These are phyloP conservation scores for Drosophila siamana DNA, from an alignment of 2,888 invertebrate species.

Conservation along the genomic window DNA sequence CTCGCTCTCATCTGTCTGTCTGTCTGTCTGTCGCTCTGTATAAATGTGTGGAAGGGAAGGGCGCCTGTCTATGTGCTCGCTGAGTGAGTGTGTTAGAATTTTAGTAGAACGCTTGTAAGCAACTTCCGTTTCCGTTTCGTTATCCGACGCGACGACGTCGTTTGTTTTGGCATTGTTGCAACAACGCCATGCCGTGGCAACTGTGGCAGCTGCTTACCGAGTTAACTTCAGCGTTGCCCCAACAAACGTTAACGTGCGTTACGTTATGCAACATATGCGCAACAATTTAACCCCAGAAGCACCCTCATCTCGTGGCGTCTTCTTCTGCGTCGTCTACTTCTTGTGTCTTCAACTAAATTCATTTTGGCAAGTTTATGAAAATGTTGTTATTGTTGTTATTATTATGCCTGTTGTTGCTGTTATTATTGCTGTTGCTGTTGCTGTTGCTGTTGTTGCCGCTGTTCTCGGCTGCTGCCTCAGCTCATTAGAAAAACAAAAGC, in stretches of 20 bases:
- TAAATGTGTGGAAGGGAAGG: neutral
- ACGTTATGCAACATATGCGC: slow-evolving; percentile 71
- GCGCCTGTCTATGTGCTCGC: slow-evolving; percentile 10
- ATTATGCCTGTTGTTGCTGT: slow-evolving; percentile 33
- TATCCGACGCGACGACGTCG: slow-evolving; percentile 59
- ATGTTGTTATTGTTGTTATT: slow-evolving; percentile 42
- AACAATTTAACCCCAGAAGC: slow-evolving; percentile 42
- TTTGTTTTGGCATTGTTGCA: slow-evolving; percentile 50
- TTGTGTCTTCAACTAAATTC: slow-evolving; percentile 62
- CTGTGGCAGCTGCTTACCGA: slow-evolving; percentile 44
- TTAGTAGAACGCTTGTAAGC: slow-evolving; percentile 69
- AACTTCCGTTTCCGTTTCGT: slow-evolving; percentile 77
- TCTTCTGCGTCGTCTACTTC: slow-evolving; percentile 51
- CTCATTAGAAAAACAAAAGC: slow-evolving; percentile 77
- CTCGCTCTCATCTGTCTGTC: slow-evolving; percentile 13
- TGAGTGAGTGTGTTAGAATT: slow-evolving; percentile 40
- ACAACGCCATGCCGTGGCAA: slow-evolving; percentile 28
- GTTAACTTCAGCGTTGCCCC: slow-evolving; percentile 47
- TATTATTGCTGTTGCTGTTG: slow-evolving; percentile 3
- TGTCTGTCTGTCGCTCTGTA: slow-evolving; percentile 21
- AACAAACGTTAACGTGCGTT: slow-evolving; percentile 59
- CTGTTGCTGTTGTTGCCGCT: neutral
- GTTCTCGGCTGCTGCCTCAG: slow-evolving; percentile 37
- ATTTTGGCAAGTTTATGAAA: slow-evolving; percentile 76
- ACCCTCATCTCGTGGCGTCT: slow-evolving; percentile 33